Percentiles rank a stretch among this genome's conserved stretches.
These are phyloP conservation scores for Mystacides longicornis DNA, from an alignment of 2,888 invertebrate species.

Conservation along the genomic window DNA sequence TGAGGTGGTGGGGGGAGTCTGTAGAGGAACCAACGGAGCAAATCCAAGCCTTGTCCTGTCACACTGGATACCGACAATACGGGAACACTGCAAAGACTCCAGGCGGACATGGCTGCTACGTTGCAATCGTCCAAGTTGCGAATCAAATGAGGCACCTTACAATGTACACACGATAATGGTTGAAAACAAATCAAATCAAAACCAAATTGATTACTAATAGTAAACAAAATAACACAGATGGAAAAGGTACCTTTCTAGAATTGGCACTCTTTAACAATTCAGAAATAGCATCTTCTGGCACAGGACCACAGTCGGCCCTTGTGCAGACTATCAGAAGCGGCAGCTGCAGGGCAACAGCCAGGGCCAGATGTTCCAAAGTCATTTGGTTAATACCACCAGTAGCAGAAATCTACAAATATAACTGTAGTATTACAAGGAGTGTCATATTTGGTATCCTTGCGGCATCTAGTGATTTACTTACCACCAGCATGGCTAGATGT, in stretches of 20 bases:
- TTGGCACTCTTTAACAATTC: not conserved
- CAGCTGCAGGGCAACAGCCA: constrained; percentile 71
- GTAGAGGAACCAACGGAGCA: constrained; percentile 80
- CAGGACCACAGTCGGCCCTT: constrained; percentile 81
- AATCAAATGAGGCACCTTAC: constrained; percentile 1
- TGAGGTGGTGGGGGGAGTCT: constrained; percentile 49
- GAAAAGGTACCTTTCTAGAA: not conserved
- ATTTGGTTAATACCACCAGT: constrained; percentile 73
- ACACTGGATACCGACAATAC: constrained; percentile 90
- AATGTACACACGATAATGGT: too few species aligned
- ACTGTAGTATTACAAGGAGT: not conserved
- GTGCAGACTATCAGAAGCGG: constrained; percentile 92
- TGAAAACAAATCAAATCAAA: not conserved
- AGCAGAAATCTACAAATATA: constrained; percentile 59
- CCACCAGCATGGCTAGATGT: constrained; percentile 83
- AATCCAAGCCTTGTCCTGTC: constrained; percentile 73
- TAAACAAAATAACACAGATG: not conserved
- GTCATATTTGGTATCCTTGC: not conserved
- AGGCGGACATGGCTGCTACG: constrained; percentile 63
- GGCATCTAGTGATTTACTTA: constrained; percentile 35
- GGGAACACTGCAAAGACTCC: constrained; percentile 59
- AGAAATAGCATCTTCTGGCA: constrained; percentile 18
- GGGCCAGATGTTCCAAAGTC: constrained; percentile 85
- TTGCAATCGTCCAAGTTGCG: constrained; percentile 48
- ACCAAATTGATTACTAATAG: not conserved